Percentiles rank a stretch among this genome's conserved stretches.
Evolutionary conservation across 2,113 vertebrate genomes (phyloP).

Genomic region (Spilogale gracilis): DNA sequence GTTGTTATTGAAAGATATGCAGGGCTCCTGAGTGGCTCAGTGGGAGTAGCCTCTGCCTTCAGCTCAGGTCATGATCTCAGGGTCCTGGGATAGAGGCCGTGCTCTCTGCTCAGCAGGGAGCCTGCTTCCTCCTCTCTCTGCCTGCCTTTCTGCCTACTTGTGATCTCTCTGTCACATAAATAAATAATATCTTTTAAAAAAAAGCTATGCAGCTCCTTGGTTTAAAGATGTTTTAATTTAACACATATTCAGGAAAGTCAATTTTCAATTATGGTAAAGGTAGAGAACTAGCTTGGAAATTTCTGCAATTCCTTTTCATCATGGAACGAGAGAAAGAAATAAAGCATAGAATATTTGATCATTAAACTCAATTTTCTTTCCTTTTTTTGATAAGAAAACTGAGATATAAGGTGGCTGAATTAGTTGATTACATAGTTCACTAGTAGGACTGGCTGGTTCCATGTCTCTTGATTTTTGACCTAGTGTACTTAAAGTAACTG

Average conservation of each 20-base stretch:
- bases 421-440: background rate
- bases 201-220: background rate
- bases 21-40: background rate
- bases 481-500: background rate
- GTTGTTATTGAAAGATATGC: background rate
- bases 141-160: too few relatives aligned
- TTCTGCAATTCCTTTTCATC: conserved; percentile 45
- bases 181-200: too few relatives aligned
- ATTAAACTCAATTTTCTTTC: background rate
- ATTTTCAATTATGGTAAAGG: conserved; percentile 42
- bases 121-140: too few relatives aligned
- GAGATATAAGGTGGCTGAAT: background rate
- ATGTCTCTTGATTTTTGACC: background rate
- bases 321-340: conserved; percentile 30
- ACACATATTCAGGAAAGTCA: background rate
- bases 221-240: conserved; percentile 52
- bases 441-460: background rate
- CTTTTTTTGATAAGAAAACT: background rate
- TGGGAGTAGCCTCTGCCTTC: too few relatives aligned
- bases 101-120: too few relatives aligned
- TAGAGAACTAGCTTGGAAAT: conserved; percentile 5
- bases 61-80: too few relatives aligned
- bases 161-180: too few relatives aligned
- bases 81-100: too few relatives aligned
- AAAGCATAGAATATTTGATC: background rate